These are phyloP conservation scores for Allolobophora icterica DNA, from an alignment of 2,888 invertebrate genomes.

Conservation along the genomic window DNA sequence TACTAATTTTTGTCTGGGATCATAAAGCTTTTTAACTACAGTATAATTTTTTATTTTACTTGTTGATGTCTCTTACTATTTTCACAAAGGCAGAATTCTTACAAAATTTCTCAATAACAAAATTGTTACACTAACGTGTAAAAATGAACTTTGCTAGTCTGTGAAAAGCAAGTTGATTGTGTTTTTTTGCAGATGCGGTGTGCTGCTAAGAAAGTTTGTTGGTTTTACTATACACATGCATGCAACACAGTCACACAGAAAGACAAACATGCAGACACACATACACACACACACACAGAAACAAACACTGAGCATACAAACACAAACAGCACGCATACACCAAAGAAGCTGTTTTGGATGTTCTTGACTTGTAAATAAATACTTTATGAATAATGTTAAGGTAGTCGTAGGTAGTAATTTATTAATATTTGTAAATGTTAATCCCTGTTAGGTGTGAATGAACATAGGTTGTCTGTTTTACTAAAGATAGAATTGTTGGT, in stretches of 20 bases:
- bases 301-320: background rate
- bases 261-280: background rate
- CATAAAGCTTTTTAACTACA: background rate
- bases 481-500: conserved; percentile 9
- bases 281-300: background rate
- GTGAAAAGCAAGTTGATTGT: background rate
- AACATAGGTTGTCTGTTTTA: conserved; percentile 24
- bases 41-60: background rate
- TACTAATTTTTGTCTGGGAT: background rate
- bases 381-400: conserved; percentile 11
- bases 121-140: background rate
- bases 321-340: background rate
- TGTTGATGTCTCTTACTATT: background rate
- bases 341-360: background rate
- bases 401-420: background rate
- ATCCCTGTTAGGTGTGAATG: conserved; percentile 26
- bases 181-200: background rate
- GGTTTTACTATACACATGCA: background rate
- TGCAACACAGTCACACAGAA: background rate
- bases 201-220: background rate
- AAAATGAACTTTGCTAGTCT: background rate
- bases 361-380: conserved; percentile 1
- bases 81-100: background rate
- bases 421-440: conserved; percentile 20
- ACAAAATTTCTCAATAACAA: background rate